phyloP scores from a whole-genome alignment of 2,888 invertebrate genomes.

The Cantharis lateralis region DNA sequence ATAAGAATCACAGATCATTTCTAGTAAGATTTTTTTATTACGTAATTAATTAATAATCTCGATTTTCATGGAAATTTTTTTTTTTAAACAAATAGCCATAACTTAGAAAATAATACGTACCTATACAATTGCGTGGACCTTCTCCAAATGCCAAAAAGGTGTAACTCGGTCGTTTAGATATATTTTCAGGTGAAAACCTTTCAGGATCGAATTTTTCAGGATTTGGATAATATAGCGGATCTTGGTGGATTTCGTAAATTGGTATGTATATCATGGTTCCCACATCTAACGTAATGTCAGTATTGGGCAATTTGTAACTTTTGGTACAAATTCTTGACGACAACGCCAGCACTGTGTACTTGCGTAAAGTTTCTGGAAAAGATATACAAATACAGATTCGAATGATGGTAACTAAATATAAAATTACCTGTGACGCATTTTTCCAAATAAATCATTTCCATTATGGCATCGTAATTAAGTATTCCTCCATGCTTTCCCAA shows the following conservation, averaged over 20 bases:
- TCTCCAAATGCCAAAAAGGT: slow-evolving; percentile 64
- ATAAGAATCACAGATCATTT: no score
- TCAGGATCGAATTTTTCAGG: slow-evolving; percentile 67
- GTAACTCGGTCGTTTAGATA: slow-evolving; percentile 55
- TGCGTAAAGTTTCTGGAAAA: slow-evolving; percentile 42
- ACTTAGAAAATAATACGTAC: slow-evolving; percentile 40
- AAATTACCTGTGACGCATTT: slow-evolving; percentile 51
- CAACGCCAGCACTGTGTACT: slow-evolving; percentile 43
- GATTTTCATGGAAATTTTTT: no score
- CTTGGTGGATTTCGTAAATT: slow-evolving; percentile 41
- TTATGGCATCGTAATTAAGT: slow-evolving; percentile 56
- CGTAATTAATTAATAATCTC: no score
- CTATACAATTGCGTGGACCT: slow-evolving; percentile 63
- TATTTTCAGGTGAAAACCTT: slow-evolving; percentile 61
- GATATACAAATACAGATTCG: not conserved
- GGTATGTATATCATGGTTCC: slow-evolving; percentile 36
- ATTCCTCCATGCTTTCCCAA: slow-evolving; percentile 49
- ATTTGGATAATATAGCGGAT: slow-evolving; percentile 54
- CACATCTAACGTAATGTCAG: slow-evolving; percentile 37
- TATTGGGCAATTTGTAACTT: slow-evolving; percentile 41
- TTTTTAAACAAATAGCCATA: no score
- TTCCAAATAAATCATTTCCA: slow-evolving; percentile 58
- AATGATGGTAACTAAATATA: not conserved
- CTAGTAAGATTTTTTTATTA: no score
- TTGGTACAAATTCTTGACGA: slow-evolving; percentile 37